Base-by-base conservation (phyloP, 2,888 invertebrate genomes). In the Taphrorychus bicolor region DNA sequence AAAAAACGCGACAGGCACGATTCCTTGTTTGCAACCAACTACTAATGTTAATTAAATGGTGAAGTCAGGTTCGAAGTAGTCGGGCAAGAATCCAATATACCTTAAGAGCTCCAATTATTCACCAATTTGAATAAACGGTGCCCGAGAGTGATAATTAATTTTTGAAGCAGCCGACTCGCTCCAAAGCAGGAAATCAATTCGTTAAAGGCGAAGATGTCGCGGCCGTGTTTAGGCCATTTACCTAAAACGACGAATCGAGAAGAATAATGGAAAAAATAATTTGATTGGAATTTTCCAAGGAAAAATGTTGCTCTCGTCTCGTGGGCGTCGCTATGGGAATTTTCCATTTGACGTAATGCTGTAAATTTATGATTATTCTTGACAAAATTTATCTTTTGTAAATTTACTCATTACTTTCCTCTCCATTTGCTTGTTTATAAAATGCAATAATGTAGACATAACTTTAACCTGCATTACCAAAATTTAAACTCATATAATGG, bases 211-310 rank as follows among this genome's bases (percentile, higher is more conserved):
- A 51, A 51, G 51, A 51, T 51, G 51, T 51, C 51, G 22, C 51
- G 21, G 51, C 51, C 51, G 21, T 51, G 51, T 51, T 45, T 51
- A 51, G 51, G 51, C 51, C 51, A 51, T 51, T 51, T 51, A 51
- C 19, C 51, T 51, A 21, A 51, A 51, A 21, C 22, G 51, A 51
- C 21, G 51, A 51, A 19, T n/a, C n/a, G 51, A 14, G 18, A 21
- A 21, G 21, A 51, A 51, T 51, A 51, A 51, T 51, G 51, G 51
- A 51, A 51, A 51, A 51, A 4, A 21, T 18, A 51, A 51, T 19
- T 51, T 21, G 51, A 51, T 51, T 5, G 51, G 18, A 14, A n/a
- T 19, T 51, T 51, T 51, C 51, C 22, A 51, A 21, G 5, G 18
- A 51, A 22, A 2, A 2, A 5, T 32, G 9, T 45, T 14, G 14